These are phyloP conservation scores for Merodon equestris DNA, from an alignment of 2,888 invertebrate genomes.

Conservation along the genomic window DNA sequence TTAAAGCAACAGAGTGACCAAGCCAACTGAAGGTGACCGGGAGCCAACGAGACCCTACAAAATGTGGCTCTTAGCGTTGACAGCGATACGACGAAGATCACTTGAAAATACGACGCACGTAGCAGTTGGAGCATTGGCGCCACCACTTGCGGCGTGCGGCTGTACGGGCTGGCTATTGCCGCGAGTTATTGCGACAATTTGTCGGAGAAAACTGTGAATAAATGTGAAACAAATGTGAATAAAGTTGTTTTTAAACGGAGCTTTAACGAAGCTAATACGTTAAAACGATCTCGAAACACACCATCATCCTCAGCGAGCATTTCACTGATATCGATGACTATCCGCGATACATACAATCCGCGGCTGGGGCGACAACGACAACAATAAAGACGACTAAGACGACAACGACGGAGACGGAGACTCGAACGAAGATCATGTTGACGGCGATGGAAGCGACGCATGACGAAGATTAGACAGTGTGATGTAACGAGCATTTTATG, in stretches of 20 bases:
- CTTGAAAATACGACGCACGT: conserved; percentile 59
- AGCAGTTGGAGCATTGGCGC: conserved; percentile 58
- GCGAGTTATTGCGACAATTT: conserved; percentile 65
- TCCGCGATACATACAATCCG: background rate
- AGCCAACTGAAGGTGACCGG: conserved; percentile 23
- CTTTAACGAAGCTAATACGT: conserved; percentile 50
- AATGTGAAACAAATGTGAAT: conserved; percentile 54
- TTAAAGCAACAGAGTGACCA: no score
- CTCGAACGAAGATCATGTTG: background rate
- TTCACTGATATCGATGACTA: conserved; percentile 23
- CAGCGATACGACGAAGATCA: background rate
- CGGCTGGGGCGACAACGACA: background rate
- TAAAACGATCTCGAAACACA: conserved; percentile 44
- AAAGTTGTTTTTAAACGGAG: conserved; percentile 64
- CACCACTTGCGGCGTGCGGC: conserved; percentile 49
- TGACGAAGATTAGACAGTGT: conserved; percentile 55
- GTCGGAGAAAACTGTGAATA: conserved; percentile 63
- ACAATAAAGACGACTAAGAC: conserved; percentile 12
- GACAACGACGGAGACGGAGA: no score
- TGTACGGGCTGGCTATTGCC: conserved; percentile 5
- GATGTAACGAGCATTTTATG: conserved; percentile 51
- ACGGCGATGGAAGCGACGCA: conserved; percentile 36
- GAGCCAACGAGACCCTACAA: no score
- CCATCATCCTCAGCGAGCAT: conserved; percentile 18
- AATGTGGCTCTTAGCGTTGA: no score